These are phyloP conservation scores for Nothura maculosa DNA, from an alignment of 2,797 vertebrate genomes.

Conservation along the genomic window DNA sequence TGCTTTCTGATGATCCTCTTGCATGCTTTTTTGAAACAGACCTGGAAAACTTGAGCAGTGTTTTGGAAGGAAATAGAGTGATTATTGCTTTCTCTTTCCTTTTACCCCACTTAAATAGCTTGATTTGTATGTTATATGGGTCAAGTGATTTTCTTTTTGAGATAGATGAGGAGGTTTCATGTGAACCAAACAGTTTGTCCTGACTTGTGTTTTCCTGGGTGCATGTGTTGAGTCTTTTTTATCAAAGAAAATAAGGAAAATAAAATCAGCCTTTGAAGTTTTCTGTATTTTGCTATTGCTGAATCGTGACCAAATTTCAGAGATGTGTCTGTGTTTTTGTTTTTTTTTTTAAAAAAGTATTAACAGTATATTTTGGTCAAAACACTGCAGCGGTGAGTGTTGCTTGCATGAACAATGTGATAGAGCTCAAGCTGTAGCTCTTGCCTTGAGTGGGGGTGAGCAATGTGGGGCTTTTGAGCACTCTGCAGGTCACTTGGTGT, in stretches of 20 bases:
- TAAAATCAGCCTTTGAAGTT: background rate
- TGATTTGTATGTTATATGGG: background rate
- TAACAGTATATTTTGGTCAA: background rate
- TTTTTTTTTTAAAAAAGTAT: too few relatives aligned
- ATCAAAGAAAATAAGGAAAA: background rate
- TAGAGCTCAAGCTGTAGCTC: background rate
- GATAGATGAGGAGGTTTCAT: background rate
- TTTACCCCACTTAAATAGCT: background rate
- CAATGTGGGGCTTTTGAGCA: background rate
- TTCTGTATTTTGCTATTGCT: background rate
- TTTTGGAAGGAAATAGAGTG: background rate
- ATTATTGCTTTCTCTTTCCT: constrained; percentile 1
- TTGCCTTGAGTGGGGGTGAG: background rate
- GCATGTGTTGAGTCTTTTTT: background rate
- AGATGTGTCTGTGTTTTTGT: background rate
- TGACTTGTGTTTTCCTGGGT: background rate
- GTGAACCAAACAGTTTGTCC: background rate
- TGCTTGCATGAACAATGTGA: background rate
- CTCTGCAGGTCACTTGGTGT: background rate
- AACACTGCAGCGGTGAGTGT: background rate
- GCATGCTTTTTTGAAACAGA: background rate
- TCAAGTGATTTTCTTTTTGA: background rate
- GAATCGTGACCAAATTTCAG: background rate
- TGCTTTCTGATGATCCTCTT: background rate
- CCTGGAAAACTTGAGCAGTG: background rate